Conservation (phyloP, 2,888 invertebrate species). For the Syritta pipiens region DNA sequence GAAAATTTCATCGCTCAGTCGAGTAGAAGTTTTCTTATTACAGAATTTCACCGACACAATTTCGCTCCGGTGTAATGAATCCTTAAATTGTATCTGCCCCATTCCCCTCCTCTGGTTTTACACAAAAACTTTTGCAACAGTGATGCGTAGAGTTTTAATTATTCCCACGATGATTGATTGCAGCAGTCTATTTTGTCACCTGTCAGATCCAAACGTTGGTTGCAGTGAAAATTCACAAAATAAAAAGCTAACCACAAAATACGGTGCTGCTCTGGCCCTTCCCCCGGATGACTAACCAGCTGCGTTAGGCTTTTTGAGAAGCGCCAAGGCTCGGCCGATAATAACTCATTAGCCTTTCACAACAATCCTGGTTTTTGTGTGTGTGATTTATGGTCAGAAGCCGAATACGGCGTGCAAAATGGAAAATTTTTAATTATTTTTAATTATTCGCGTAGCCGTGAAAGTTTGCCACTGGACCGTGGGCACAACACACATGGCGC, state of each 20-base stretch:
- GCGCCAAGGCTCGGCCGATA: slow-evolving; percentile 19
- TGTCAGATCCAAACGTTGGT: slow-evolving; percentile 8
- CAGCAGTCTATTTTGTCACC: neutral
- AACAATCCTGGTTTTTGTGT: slow-evolving; percentile 44
- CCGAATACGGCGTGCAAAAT: slow-evolving; percentile 51
- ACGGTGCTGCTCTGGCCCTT: no score
- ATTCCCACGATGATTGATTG: neutral
- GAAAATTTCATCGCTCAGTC: slow-evolving; percentile 50
- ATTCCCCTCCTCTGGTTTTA: no score
- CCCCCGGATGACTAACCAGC: no score
- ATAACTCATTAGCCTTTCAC: slow-evolving; percentile 63
- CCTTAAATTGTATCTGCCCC: neutral
- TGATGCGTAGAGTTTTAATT: slow-evolving; percentile 1
- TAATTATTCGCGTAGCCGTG: no score
- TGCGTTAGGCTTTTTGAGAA: slow-evolving; percentile 28
- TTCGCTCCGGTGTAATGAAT: neutral
- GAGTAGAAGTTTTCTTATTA: slow-evolving; percentile 56
- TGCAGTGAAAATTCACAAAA: no score
- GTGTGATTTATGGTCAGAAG: slow-evolving; percentile 54
- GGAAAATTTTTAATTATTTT: slow-evolving; percentile 63
- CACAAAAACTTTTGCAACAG: neutral
- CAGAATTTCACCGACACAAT: slow-evolving; percentile 1
- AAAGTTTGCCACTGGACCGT: no score
- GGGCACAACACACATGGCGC: slow-evolving; percentile 19
- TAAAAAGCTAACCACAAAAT: no score